phyloP scores from a whole-genome alignment of 2,113 vertebrate species.

The Mionectes macconnelli region DNA sequence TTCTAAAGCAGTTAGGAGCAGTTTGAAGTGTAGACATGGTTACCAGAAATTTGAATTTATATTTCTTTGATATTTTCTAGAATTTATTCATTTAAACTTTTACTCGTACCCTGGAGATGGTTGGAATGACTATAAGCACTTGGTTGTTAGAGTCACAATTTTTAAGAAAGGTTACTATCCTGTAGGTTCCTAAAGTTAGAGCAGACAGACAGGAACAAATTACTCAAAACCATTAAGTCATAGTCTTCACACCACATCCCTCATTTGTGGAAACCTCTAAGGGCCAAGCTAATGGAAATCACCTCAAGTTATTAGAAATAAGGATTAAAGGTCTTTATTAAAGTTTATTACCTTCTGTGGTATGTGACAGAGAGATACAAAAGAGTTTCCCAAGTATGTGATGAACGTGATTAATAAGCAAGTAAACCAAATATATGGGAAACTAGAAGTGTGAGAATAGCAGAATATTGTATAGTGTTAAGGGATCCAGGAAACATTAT shows the following conservation, averaged over 20 bases:
- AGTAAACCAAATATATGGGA: not conserved
- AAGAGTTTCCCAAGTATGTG: accelerated
- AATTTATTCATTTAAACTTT: not conserved
- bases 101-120: not conserved
- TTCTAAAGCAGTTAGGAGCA: not conserved
- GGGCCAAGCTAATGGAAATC: not conserved
- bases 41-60: not conserved
- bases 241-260: not conserved
- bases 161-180: not conserved
- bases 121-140: not conserved
- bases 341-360: not conserved
- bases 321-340: not conserved
- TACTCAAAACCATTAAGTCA: not conserved
- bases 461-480: accelerated
- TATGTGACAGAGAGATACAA: not conserved
- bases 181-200: not conserved
- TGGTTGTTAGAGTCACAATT: not conserved
- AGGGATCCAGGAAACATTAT: not conserved
- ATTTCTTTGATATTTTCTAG: not conserved
- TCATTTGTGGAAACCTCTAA: not conserved
- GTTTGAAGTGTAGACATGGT: not conserved
- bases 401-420: not conserved
- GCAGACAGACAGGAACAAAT: not conserved
- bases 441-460: not conserved
- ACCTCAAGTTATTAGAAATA: not conserved